Evolutionary conservation across 2,888 invertebrate species (phyloP), one percentile per base, ranked within the genome.

Genomic region (Lomographa bimaculata): DNA sequence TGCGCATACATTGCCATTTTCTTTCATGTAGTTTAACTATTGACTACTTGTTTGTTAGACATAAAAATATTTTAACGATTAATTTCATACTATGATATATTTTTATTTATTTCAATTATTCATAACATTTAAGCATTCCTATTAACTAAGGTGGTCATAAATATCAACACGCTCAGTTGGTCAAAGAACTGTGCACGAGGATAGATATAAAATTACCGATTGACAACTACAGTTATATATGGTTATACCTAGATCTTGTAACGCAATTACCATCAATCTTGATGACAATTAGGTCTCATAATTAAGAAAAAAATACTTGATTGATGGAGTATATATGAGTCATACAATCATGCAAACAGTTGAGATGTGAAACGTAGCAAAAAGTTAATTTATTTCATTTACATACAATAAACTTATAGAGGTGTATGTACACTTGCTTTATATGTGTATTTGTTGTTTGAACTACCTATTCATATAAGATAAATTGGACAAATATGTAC

Each of bases 1-100:
- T 14, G 14, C 3, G 4, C 2, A 24, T 41, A 36, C 46, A 40
- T 50, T 53, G 50, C 43, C 53, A 47, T 47, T 36, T 50, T 38
- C 18, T 9, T 32, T 17, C 17, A 7, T 20, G 9, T 37, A n/a
- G 10, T 28, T 25, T 30, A 7, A 24, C 1, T 12, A 26, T 12
- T 5, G n/a, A 7, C 5, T 24, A 20, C 5, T 19, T 29, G 3
- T 23, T 9, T 5, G 3, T 23, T 4, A n/a, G n/a, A n/a, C n/a
- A n/a, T n/a, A n/a, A n/a, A n/a, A n/a, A n/a, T n/a, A n/a, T n/a
- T n/a, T n/a, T n/a, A n/a, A n/a, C n/a, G n/a, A n/a, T n/a, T n/a
- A n/a, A n/a, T n/a, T n/a, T n/a, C n/a, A n/a, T n/a, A n/a, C n/a
- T n/a, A n/a, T n/a, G n/a, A n/a, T n/a, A n/a, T n/a, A n/a, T n/a